phyloP scores from a whole-genome alignment of 2,888 invertebrate genomes.

The Callosobruchus maculatus region DNA sequence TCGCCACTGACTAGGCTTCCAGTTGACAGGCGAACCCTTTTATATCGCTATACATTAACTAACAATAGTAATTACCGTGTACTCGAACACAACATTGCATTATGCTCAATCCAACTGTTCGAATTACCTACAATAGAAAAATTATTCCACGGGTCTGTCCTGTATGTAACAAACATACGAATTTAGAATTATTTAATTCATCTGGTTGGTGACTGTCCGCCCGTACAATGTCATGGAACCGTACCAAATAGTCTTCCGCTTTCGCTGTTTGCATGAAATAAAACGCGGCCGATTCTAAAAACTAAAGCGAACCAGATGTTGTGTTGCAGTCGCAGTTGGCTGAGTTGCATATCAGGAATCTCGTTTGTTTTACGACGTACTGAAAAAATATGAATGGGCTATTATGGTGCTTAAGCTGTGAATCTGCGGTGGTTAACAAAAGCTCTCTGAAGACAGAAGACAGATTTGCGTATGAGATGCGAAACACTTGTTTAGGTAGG shows the following conservation, averaged over 20 bases:
- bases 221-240: neutral
- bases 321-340: neutral
- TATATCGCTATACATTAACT: no score
- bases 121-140: neutral
- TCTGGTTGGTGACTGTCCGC: neutral
- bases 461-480: no score
- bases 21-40: no score
- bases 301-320: neutral
- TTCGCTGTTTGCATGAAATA: neutral
- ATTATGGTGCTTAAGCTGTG: neutral
- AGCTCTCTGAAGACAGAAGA: no score
- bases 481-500: no score
- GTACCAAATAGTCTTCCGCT: neutral
- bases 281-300: neutral
- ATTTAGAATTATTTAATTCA: neutral
- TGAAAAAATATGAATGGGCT: neutral
- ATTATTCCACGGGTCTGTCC: neutral
- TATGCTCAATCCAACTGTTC: no score
- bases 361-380: neutral
- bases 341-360: neutral
- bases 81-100: no score
- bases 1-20: no score
- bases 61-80: no score
- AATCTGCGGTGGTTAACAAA: neutral
- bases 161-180: neutral